Percentiles rank a stretch among this genome's conserved stretches.
Evolutionary conservation across 1,140 invertebrate species (phyloP).

Genomic region (Orussus abietinus): DNA sequence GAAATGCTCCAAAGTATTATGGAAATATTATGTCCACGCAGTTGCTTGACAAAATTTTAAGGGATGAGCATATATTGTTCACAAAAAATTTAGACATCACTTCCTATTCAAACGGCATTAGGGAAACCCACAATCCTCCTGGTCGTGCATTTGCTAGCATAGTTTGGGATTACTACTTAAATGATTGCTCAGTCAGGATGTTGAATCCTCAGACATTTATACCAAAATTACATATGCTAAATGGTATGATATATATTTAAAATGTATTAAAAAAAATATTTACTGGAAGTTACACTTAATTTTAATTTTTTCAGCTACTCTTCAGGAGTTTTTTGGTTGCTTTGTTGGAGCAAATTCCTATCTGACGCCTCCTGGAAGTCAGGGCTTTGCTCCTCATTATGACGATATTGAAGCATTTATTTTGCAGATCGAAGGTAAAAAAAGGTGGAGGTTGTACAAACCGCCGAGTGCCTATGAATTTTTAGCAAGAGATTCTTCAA

Average conservation of each 20-base stretch:
- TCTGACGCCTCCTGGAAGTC: slow-evolving; percentile 89
- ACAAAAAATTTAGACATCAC: slow-evolving; percentile 89
- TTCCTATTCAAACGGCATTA: slow-evolving; percentile 71
- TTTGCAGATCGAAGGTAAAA: slow-evolving; percentile 92
- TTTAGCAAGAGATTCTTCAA: slow-evolving; percentile 77
- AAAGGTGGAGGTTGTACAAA: slow-evolving; percentile 89
- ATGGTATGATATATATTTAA: slow-evolving; percentile 37
- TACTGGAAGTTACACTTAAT: background rate
- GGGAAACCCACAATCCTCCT: slow-evolving; percentile 84
- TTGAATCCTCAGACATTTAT: slow-evolving; percentile 93
- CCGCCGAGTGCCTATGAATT: slow-evolving; percentile 62
- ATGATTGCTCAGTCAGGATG: slow-evolving; percentile 87
- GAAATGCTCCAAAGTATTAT: slow-evolving; percentile 67
- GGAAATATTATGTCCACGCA: slow-evolving; percentile 69
- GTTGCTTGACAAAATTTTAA: slow-evolving; percentile 74
- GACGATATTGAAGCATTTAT: slow-evolving; percentile 99
- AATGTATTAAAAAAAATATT: slow-evolving; percentile 10
- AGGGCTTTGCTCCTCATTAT: slow-evolving; percentile 97
- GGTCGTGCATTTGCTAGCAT: slow-evolving; percentile 72
- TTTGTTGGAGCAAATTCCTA: slow-evolving; percentile 94
- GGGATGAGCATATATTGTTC: slow-evolving; percentile 72
- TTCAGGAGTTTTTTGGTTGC: slow-evolving; percentile 93
- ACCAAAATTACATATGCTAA: slow-evolving; percentile 58
- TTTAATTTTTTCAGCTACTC: slow-evolving; percentile 51
- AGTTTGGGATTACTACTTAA: slow-evolving; percentile 88